Conservation (phyloP, 64 coral and sea anemone genomes). For the Exaiptasia diaphana region DNA sequence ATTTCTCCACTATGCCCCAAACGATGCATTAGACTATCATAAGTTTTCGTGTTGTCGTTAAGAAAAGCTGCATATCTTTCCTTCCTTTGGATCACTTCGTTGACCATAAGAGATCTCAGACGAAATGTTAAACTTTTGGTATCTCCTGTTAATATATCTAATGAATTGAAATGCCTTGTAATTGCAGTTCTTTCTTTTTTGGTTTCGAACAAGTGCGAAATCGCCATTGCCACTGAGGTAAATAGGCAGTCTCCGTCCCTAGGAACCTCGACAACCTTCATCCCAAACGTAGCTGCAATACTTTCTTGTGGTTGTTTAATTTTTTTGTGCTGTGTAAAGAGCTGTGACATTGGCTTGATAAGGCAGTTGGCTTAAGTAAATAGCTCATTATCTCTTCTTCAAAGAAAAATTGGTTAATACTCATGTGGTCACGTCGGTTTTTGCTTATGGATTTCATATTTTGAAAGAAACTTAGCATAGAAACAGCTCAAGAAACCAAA, state of each 20-base stretch:
- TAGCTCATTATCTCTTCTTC: not conserved
- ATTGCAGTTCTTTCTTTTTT: not conserved
- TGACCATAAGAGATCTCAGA: not conserved
- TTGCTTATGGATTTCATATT: not conserved
- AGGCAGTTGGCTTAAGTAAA: not conserved
- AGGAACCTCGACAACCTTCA: not conserved
- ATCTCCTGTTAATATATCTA: not conserved
- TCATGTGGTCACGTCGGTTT: not conserved
- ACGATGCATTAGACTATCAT: not conserved
- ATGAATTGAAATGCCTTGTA: not conserved
- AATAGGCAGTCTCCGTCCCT: conserved; percentile 2
- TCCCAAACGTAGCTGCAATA: not conserved
- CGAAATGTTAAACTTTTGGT: not conserved
- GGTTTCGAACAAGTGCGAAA: not conserved
- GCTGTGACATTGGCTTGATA: not conserved
- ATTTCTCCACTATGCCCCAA: not conserved
- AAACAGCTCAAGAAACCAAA: not conserved
- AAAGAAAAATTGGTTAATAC: not conserved
- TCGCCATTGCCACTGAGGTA: not conserved
- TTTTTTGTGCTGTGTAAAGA: not conserved
- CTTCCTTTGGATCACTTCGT: not conserved
- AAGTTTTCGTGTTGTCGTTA: not conserved
- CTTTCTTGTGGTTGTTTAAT: not conserved
- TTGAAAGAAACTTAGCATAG: conserved; percentile 16
- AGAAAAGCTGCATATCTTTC: not conserved